Conservation (phyloP, 2,797 vertebrate genomes). For the Hippoglossus hippoglossus region DNA sequence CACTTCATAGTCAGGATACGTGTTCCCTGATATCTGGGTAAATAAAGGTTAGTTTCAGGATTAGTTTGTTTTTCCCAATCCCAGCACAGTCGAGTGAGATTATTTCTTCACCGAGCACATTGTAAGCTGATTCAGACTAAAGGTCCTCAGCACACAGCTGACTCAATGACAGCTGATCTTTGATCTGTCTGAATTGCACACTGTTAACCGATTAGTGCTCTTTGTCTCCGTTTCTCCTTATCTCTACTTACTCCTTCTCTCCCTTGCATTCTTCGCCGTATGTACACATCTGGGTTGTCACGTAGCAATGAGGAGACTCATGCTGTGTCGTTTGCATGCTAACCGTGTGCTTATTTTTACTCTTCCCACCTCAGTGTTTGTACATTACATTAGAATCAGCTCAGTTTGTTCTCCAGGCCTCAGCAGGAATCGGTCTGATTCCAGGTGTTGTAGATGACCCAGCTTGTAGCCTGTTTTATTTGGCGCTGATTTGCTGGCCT, state of each 20-base stretch:
- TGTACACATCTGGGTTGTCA: slow-evolving; percentile 36
- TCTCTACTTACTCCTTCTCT: slow-evolving; percentile 12
- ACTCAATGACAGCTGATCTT: slow-evolving; percentile 71
- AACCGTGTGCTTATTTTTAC: slow-evolving; percentile 36
- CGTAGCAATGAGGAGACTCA: background rate
- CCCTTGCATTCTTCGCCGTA: slow-evolving; percentile 1
- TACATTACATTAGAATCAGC: slow-evolving; percentile 3
- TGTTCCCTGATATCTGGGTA: background rate
- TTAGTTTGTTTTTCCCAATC: slow-evolving; percentile 34
- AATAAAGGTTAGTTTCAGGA: slow-evolving; percentile 27
- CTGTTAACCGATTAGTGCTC: slow-evolving; percentile 31
- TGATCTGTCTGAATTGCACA: slow-evolving; percentile 48
- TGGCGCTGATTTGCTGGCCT: slow-evolving; percentile 34
- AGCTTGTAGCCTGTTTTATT: slow-evolving; percentile 25
- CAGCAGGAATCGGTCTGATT: slow-evolving; percentile 23
- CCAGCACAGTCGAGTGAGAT: slow-evolving; percentile 30
- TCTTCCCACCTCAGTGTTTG: slow-evolving; percentile 21
- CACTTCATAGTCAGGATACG: no score
- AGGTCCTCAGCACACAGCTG: slow-evolving; percentile 71
- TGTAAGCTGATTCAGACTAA: slow-evolving; percentile 76
- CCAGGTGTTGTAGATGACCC: slow-evolving; percentile 32
- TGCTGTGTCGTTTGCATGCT: slow-evolving; percentile 8
- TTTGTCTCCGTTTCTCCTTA: slow-evolving; percentile 26
- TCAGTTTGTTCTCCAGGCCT: slow-evolving; percentile 38
- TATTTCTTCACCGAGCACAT: slow-evolving; percentile 39